Evolutionary conservation across 2,888 invertebrate genomes (phyloP), one percentile per base, ranked within the genome.

Genomic region (Acronicta leporina): DNA sequence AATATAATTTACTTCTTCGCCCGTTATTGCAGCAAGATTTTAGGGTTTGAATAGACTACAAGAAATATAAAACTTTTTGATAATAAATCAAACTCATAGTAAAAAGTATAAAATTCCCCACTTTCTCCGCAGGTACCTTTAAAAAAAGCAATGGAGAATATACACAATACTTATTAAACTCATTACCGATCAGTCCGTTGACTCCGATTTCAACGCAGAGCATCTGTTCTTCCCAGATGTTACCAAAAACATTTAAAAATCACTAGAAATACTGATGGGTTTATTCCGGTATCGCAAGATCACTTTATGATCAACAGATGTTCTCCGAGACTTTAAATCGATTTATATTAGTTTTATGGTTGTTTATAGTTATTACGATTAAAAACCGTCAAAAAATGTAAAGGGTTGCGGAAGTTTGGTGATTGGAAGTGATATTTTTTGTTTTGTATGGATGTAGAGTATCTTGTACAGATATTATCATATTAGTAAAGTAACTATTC

Each of bases 291-390:
- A 64, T 75, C 73, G 78, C 73, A 70, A 68, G 69, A 75, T 59
- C 60, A 77, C 75, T 83, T 85, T 85, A 85, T 83, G 83, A 74
- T 67, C 73, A 73, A 77, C 85, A 84, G 81, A 79, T 85, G 85
- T 72, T 70, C 56, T 63, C 56, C 62, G 62, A 57, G 70, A 68
- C 71, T 73, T 73, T 58, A 69, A 80, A 84, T 83, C 83, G 83
- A 84, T 84, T 81, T 82, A 77, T 76, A 71, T 73, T 63, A 73
- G 73, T 80, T 74, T 66, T 64, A 65, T 67, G 55, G 58, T 54
- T 71, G 52, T 71, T 74, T 71, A 67, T 69, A 64, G 70, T 50
- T 63, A 57, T 67, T 69, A 63, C 67, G 70, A 67, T 75, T 62
- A 63, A 60, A 65, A 62, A 30, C 16, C 10, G 13, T 42, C 46